A percentile compares a stretch with the other conserved stretches of the same genome.
Evolutionary conservation across 2,113 vertebrate genomes (phyloP).

Genomic region (Tupaia tana): DNA sequence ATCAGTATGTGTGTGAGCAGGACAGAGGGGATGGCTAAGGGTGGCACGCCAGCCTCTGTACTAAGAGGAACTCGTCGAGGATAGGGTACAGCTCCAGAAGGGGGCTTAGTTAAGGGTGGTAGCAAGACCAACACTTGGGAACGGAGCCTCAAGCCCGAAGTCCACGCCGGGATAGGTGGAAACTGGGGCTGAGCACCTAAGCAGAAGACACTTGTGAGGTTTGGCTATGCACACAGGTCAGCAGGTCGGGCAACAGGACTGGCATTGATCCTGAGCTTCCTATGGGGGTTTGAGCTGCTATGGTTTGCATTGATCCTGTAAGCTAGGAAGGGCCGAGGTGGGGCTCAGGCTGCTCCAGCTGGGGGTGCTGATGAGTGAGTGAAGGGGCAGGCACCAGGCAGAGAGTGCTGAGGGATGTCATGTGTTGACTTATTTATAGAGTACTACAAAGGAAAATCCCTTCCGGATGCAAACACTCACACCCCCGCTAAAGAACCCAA

Average conservation of each 20-base stretch:
- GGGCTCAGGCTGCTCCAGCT: not conserved
- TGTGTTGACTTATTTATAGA: conserved; percentile 49
- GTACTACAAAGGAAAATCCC: conserved; percentile 8
- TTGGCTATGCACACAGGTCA: too few relatives aligned
- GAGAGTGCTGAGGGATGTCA: not conserved
- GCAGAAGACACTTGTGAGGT: not conserved
- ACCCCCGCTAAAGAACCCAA: not conserved
- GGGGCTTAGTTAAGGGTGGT: fast-evolving
- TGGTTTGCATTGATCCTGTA: not conserved
- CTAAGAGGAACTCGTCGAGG: not conserved
- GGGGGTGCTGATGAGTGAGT: not conserved
- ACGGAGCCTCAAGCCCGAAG: not conserved
- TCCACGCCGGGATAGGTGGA: too few relatives aligned
- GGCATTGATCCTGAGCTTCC: not conserved
- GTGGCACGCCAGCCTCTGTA: not conserved
- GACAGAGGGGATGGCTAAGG: not conserved
- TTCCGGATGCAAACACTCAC: not conserved
- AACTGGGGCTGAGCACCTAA: fast-evolving
- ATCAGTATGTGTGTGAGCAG: not conserved
- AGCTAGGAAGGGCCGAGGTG: not conserved
- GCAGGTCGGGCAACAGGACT: not conserved
- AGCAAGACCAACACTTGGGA: not conserved
- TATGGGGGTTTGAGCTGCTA: not conserved
- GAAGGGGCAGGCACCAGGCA: not conserved
- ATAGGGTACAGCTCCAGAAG: not conserved